Percentiles rank a stretch among this genome's conserved stretches.
Evolutionary conservation across 23 tunicate genomes (phyloP).

Genomic region (Halocynthia aurantium): DNA sequence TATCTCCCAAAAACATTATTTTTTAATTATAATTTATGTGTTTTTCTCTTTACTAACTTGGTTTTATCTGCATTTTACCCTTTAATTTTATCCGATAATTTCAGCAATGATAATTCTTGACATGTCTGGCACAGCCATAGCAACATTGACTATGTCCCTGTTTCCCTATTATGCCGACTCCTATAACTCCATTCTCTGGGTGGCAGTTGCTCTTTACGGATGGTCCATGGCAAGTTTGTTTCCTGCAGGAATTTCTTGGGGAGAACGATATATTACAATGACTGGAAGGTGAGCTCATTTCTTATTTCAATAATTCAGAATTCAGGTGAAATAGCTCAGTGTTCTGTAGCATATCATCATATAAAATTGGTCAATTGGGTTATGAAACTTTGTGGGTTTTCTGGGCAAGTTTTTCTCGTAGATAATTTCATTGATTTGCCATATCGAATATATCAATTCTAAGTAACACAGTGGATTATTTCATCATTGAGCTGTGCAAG

Average conservation of each 20-base stretch:
- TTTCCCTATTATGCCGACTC: constrained; percentile 47
- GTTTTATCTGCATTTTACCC: background rate
- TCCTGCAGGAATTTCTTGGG: constrained; percentile 79
- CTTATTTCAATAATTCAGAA: no score
- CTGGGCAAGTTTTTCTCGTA: no score
- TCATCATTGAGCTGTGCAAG: no score
- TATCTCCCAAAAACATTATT: no score
- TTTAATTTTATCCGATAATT: no score
- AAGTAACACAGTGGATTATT: no score
- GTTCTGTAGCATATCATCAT: background rate
- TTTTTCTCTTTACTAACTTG: no score
- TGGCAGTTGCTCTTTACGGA: constrained; percentile 49
- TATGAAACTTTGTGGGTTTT: no score
- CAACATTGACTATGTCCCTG: constrained; percentile 27
- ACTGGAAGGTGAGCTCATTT: constrained; percentile 42
- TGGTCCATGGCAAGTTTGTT: constrained; percentile 84
- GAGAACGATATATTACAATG: constrained; percentile 72
- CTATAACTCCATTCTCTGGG: constrained; percentile 46
- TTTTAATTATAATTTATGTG: background rate
- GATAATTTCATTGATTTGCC: no score
- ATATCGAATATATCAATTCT: no score
- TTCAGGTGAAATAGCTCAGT: no score
- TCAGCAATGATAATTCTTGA: constrained; percentile 35
- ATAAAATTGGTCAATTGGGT: no score
- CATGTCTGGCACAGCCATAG: constrained; percentile 42